These are phyloP conservation scores for Rhingia rostrata DNA, from an alignment of 2,888 invertebrate species.

Conservation along the genomic window DNA sequence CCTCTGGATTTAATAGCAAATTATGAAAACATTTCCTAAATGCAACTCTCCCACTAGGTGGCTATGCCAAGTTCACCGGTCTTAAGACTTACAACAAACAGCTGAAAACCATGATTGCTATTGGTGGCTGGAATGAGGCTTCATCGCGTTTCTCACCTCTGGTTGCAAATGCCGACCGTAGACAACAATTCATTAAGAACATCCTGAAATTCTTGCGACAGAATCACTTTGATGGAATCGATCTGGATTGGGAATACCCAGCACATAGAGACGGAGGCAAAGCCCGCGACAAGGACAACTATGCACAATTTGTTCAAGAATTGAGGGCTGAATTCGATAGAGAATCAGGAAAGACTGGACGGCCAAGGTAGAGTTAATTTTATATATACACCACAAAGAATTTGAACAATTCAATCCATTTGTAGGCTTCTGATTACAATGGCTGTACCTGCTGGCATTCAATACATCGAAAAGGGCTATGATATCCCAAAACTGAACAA, in stretches of 20 bases:
- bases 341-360: conserved; percentile 92
- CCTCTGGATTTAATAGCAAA: too few relatives aligned
- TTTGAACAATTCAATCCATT: neutral
- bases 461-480: conserved; percentile 96
- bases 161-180: conserved; percentile 90
- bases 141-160: conserved; percentile 93
- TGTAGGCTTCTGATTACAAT: conserved; percentile 91
- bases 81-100: conserved; percentile 96
- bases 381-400: neutral
- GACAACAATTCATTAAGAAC: conserved; percentile 92
- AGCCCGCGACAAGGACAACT: conserved; percentile 92
- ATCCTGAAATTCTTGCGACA: conserved; percentile 93
- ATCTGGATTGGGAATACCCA: conserved; percentile 92
- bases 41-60: conserved; percentile 85
- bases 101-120: conserved; percentile 94
- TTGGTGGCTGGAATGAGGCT: conserved; percentile 97
- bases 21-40: neutral
- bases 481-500: conserved; percentile 93
- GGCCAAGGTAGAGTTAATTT: conserved; percentile 83
- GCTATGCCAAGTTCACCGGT: conserved; percentile 96
- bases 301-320: conserved; percentile 94
- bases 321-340: conserved; percentile 94
- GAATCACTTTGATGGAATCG: conserved; percentile 96
- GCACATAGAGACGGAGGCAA: conserved; percentile 86
- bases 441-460: conserved; percentile 96